phyloP scores from a whole-genome alignment of 1,140 invertebrate species.

The Drosophila erecta region DNA sequence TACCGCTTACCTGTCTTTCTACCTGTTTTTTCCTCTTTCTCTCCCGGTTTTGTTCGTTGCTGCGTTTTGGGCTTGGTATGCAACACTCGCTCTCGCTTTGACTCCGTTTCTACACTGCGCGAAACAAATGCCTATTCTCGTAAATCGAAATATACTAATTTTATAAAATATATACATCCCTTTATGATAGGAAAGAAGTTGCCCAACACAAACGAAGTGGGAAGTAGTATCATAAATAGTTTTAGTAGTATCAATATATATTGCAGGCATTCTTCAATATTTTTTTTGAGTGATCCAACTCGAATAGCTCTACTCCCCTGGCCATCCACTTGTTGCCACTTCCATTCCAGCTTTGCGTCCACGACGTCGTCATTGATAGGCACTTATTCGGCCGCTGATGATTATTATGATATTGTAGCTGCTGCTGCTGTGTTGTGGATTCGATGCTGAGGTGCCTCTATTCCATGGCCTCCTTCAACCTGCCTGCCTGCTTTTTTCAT shows the following conservation, averaged over 20 bases:
- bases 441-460: slow-evolving; percentile 32
- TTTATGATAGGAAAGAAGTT: no score
- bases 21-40: slow-evolving; percentile 55
- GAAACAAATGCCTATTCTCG: background rate
- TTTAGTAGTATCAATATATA: no score
- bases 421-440: slow-evolving; percentile 58
- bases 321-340: slow-evolving; percentile 38
- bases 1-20: slow-evolving; percentile 68
- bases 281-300: slow-evolving; percentile 28
- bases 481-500: slow-evolving; percentile 27
- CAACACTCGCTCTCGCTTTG: slow-evolving; percentile 35
- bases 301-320: slow-evolving; percentile 19
- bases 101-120: slow-evolving; percentile 14
- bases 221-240: no score
- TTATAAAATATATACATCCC: background rate
- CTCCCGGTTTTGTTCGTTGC: slow-evolving; percentile 31
- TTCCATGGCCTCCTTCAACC: slow-evolving; percentile 10
- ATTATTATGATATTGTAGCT: slow-evolving; percentile 82
- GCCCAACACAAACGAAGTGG: no score
- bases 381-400: slow-evolving; percentile 76
- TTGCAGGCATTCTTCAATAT: background rate
- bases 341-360: slow-evolving; percentile 49
- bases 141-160: background rate
- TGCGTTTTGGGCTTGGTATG: slow-evolving; percentile 68
- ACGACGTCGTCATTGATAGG: slow-evolving; percentile 76